phyloP scores from a whole-genome alignment of 2,888 invertebrate species.

The Geophilus truncorum region DNA sequence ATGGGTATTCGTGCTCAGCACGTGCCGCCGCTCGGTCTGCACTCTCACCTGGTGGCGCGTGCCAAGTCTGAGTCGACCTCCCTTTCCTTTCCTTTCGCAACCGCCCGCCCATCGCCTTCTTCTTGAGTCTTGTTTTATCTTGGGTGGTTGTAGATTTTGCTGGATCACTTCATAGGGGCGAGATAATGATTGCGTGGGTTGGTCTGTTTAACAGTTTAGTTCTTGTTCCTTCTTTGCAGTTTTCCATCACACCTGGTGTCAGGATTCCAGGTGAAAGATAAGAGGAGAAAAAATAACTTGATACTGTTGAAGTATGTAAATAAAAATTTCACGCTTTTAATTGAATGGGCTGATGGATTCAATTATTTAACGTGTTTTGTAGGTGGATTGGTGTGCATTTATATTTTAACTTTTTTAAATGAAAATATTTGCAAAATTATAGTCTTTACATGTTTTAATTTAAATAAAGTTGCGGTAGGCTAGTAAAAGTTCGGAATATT shows the following conservation, averaged over 20 bases:
- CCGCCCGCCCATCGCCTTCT: not conserved
- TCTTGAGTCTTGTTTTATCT: not conserved
- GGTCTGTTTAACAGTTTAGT: not conserved
- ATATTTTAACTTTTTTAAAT: not conserved
- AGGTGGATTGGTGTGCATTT: not conserved
- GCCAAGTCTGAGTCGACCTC: not conserved
- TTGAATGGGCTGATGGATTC: not conserved
- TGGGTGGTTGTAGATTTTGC: conserved; percentile 12
- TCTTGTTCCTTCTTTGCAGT: not conserved
- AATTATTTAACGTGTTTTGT: not conserved
- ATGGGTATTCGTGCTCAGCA: conserved; percentile 9
- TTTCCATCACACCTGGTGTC: not conserved
- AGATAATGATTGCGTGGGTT: conserved; percentile 5
- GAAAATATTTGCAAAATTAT: too few species aligned
- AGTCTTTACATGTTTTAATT: too few species aligned
- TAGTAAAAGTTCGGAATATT: too few species aligned
- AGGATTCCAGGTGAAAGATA: conserved; percentile 12
- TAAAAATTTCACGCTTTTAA: not conserved
- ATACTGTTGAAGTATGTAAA: conserved; percentile 7
- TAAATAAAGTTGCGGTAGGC: too few species aligned
- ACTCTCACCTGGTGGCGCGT: conserved; percentile 18
- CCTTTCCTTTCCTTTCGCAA: not conserved
- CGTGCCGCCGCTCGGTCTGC: conserved; percentile 16
- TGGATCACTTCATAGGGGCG: not conserved
- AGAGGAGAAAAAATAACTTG: not conserved